Evolutionary conservation across 1,140 invertebrate genomes (phyloP), one percentile per base, ranked within the genome.

Genomic region (Eciton burchellii): DNA sequence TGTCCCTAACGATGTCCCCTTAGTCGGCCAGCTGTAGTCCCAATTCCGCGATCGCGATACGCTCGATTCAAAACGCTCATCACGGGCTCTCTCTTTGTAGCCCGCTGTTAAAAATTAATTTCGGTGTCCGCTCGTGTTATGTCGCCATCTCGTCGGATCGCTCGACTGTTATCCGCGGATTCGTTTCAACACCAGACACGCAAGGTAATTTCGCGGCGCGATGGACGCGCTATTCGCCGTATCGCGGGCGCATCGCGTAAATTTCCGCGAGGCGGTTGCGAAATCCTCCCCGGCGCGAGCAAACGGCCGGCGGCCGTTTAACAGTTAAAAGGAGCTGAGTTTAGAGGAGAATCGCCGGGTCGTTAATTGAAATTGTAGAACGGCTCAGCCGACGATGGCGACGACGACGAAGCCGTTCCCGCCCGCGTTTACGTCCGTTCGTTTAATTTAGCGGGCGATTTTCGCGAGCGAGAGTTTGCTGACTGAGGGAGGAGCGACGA

Each of bases 341-440:
- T 41, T 45, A 11, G n/a, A 54, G 9, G 9, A 0, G 12, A 52
- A 52, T 43, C 35, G 62, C 52, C 59, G 35, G 56, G 57, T 57
- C 79, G 84, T 90, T 91, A 91, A 91, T 91, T 91, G 86, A 91
- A 91, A 90, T 90, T 88, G 86, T 88, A 88, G 81, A 89, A 84
- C 82, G 68, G 56, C 59, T 65, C 54, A 88, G 45, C 68, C 76
- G 79, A 74, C 19, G 29, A 59, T 19, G 5, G 19, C 52, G 52
- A 49, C 11, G 47, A 54, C 45, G 45, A 76, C 59, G 12, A 35
- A 24, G 59, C 9, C 19, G 19, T 77, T 76, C 45, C 1, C 59
- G 29, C 26, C 1, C 59, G 29, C 45, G 41, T 76, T 65, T 21
- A 77, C 47, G 73, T 54, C 19, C 47, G 60, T 77, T 1, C 47